These are phyloP conservation scores for Oxygymnocypris stewartii DNA, from an alignment of 2,113 vertebrate species.

Conservation along the genomic window DNA sequence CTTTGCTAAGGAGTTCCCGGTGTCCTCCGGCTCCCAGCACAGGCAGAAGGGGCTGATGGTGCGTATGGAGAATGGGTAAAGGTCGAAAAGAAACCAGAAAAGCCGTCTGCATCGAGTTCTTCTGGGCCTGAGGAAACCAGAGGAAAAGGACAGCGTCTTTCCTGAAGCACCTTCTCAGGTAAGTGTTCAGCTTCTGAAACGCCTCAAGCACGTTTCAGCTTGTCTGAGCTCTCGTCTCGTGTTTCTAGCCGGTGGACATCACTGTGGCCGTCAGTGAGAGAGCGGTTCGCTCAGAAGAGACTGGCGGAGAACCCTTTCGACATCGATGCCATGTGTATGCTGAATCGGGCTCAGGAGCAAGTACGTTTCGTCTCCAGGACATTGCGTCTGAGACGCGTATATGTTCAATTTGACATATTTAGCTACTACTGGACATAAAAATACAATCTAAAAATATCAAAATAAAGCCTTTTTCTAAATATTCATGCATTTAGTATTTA, in stretches of 20 bases:
- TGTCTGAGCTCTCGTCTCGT: neutral
- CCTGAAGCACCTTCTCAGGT: conserved; percentile 86
- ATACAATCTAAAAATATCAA: no score
- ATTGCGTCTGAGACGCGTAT: neutral
- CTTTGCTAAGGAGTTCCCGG: conserved; percentile 95
- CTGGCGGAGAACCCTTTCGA: conserved; percentile 95
- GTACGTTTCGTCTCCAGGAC: conserved; percentile 61
- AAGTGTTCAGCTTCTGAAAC: conserved; percentile 54
- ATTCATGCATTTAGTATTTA: no score
- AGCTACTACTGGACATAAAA: no score
- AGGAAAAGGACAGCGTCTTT: conserved; percentile 86
- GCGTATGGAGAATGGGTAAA: conserved; percentile 95
- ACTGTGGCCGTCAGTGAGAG: conserved; percentile 92
- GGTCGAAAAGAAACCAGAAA: conserved; percentile 83
- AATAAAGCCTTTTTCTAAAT: no score
- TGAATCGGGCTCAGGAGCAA: conserved; percentile 94
- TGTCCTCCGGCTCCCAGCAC: conserved; percentile 95
- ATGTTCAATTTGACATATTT: no score
- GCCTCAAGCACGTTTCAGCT: neutral
- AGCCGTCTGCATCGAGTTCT: conserved; percentile 31
- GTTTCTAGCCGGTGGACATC: conserved; percentile 89
- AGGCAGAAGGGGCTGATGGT: conserved; percentile 90
- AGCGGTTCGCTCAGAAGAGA: conserved; percentile 90
- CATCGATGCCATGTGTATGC: conserved; percentile 91
- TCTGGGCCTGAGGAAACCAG: conserved; percentile 53